phyloP scores from a whole-genome alignment of 2,797 vertebrate species.

The Platalea minor region DNA sequence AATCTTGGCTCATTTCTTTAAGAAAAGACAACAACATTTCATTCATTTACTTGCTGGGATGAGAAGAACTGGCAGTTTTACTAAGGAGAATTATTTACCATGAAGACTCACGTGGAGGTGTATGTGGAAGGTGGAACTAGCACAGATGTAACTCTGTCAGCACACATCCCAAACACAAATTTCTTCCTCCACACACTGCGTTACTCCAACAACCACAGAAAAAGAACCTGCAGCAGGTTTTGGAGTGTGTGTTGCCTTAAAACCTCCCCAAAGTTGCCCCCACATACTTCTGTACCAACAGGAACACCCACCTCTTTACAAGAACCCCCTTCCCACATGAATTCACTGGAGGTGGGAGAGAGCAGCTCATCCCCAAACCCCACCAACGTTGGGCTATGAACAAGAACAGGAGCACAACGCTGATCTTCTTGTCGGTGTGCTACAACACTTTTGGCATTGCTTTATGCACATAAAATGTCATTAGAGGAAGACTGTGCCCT shows the following conservation, averaged over 20 bases:
- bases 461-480: neutral
- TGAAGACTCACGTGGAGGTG: neutral
- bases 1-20: neutral
- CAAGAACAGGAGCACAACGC: neutral
- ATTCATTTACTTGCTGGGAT: constrained; percentile 9
- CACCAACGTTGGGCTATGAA: accelerated
- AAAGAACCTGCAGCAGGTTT: neutral
- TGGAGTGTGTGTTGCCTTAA: neutral
- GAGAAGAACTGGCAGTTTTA: constrained; percentile 36
- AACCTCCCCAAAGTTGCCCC: neutral
- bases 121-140: constrained; percentile 6
- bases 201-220: constrained; percentile 5
- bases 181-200: neutral
- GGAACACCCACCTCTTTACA: neutral
- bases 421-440: neutral
- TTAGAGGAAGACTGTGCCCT: neutral
- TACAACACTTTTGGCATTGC: neutral
- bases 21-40: constrained; percentile 12
- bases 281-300: neutral
- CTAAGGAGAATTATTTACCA: constrained; percentile 17
- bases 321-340: neutral
- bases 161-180: constrained; percentile 11
- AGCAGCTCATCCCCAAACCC: neutral
- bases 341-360: neutral
- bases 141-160: neutral